Base-by-base conservation (phyloP, 2,113 vertebrate genomes). In the Forbesichthys papilliferus region DNA sequence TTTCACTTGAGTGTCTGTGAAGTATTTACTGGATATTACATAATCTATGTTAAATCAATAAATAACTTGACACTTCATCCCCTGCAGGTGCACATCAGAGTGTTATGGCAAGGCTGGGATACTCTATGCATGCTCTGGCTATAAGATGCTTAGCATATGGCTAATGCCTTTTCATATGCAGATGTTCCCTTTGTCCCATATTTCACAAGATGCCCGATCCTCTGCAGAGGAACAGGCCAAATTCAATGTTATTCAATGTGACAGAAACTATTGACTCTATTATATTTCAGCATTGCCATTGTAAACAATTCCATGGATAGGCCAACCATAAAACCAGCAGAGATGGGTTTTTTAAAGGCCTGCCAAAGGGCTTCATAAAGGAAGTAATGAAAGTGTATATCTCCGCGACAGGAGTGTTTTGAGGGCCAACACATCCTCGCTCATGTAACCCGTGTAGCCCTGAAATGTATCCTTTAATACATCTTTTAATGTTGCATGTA, bases 331-430 rank as follows among this genome's bases (percentile, higher is more conserved):
- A 27, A 70, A 75, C 14, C 20, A 53, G 27, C 4, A 47, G 46
- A 13, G 58, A 27, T 27, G 27, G 27, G 27, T 27, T 27, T 27
- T 27, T 27, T 27, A 27, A 27, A 54, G 5, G 58, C 48, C 59
- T 49, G 48, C 76, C 60, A 56, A 69, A 63, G 61, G 61, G 75
- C 48, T 63, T 51, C 71, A 82, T 73, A 77, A 64, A 70, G 65
- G 56, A 75, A 75, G 36, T 78, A 84, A 87, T 71, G 64, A 78
- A 80, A 82, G 48, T 47, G 75, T 83, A 74, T 80, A 74, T 79
- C 68, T 49, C 49, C 63, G 54, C 83, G 73, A 80, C 68, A 68
- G 36, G 73, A 61, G 34, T 36, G 77, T 48, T 65, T 73, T 16
- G 67, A 72, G 68, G 73, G 57, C 63, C 52, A 16, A 67, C 64